phyloP scores from a whole-genome alignment of 2,797 vertebrate genomes.

The Ara ararauna region DNA sequence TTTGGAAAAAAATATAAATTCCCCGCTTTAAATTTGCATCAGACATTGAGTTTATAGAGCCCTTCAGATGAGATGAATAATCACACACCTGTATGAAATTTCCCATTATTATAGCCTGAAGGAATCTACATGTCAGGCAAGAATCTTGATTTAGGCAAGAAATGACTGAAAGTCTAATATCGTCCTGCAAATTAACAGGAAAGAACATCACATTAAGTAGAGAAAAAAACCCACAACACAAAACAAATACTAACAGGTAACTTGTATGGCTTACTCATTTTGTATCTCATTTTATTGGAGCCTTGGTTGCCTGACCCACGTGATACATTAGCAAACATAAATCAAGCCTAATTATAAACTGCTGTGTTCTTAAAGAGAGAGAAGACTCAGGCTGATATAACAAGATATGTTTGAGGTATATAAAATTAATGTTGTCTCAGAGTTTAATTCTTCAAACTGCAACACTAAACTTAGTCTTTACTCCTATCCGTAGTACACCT shows the following conservation, averaged over 20 bases:
- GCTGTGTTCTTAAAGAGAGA: not conserved
- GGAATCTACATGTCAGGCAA: conserved; percentile 40
- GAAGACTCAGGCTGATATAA: not conserved
- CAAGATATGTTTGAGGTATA: not conserved
- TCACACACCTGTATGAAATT: conserved; percentile 64
- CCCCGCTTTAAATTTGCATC: conserved; percentile 46
- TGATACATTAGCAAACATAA: not conserved
- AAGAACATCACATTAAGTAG: not conserved
- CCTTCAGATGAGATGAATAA: conserved; percentile 61
- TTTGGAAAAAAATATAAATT: conserved; percentile 39
- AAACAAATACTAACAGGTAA: not conserved
- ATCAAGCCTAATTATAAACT: conserved; percentile 30
- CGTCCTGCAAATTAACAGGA: not conserved
- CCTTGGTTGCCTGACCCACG: not conserved
- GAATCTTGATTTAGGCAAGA: conserved; percentile 45
- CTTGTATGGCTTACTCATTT: not conserved
- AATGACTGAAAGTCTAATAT: not conserved
- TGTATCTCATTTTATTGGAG: not conserved
- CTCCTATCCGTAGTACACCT: not conserved
- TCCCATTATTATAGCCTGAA: conserved; percentile 19
- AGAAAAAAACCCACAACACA: not conserved
- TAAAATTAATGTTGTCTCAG: not conserved
- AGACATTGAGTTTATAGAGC: conserved; percentile 48
- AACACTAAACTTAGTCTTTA: not conserved
- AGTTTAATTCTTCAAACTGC: not conserved